These are phyloP conservation scores for Harpalus rubripes DNA, from an alignment of 2,888 invertebrate species.

Conservation along the genomic window DNA sequence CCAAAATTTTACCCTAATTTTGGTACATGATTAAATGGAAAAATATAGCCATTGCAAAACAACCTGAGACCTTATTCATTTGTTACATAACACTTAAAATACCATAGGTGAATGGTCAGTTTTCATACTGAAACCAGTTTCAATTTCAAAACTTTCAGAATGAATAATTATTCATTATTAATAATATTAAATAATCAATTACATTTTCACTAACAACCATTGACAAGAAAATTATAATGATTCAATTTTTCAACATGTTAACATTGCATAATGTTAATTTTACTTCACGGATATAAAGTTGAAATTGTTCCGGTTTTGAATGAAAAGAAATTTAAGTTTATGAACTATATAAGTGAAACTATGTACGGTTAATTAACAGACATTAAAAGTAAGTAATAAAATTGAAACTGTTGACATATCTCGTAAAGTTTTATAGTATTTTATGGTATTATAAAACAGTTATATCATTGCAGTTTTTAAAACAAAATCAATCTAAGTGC, in stretches of 20 bases:
- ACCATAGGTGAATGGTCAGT: not conserved
- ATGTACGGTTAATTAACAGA: not conserved
- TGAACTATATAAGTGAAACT: conserved; percentile 2
- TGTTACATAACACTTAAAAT: not conserved
- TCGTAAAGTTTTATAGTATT: not conserved
- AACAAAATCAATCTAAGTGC: too few relatives aligned
- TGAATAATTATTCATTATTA: not conserved
- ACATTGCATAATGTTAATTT: not conserved
- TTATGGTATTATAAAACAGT: not conserved
- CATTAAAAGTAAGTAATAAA: not conserved
- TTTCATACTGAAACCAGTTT: not conserved
- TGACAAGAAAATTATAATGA: not conserved
- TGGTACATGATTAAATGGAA: not conserved
- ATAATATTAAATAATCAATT: not conserved
- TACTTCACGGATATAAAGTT: not conserved
- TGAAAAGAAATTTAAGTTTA: not conserved
- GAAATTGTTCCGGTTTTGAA: not conserved
- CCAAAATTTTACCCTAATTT: not conserved
- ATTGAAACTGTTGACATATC: not conserved
- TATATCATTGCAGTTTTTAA: too few relatives aligned
- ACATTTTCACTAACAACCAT: not conserved
- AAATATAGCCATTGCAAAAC: not conserved
- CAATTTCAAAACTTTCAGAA: not conserved
- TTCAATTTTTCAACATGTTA: not conserved
- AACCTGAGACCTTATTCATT: not conserved